Percentiles rank a stretch among this genome's conserved stretches.
Conservation (phyloP, 2,797 vertebrate genomes). For the Lutjanus campechanus region DNA sequence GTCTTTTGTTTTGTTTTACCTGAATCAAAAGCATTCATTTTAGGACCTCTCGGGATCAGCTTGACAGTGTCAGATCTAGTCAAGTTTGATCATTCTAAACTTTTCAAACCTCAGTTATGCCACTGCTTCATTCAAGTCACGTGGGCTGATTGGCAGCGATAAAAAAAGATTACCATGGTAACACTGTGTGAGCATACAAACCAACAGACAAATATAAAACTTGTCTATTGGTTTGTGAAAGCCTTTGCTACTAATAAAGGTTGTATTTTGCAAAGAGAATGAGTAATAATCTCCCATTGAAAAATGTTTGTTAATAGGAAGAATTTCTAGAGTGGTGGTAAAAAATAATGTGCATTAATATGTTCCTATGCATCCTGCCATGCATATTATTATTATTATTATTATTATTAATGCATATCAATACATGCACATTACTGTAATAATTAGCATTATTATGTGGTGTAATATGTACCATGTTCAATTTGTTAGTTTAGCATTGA, state of each 20-base stretch:
- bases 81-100: conserved; percentile 17
- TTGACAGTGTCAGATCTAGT: neutral
- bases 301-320: neutral
- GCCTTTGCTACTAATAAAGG: neutral
- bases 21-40: neutral
- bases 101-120: conserved; percentile 16
- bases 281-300: neutral
- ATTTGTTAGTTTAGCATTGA: no score
- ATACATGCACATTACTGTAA: no score
- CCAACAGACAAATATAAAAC: no score
- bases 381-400: neutral
- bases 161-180: neutral
- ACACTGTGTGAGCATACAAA: no score
- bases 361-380: neutral
- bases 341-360: neutral
- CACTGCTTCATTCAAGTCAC: neutral
- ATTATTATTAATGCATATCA: neutral
- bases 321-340: neutral
- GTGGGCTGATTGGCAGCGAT: neutral
- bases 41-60: no score
- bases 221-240: no score
- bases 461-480: no score
- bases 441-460: no score
- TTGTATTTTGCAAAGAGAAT: neutral
- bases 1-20: neutral